phyloP scores from a whole-genome alignment of 2,888 invertebrate species.

The Podabrus alpinus region DNA sequence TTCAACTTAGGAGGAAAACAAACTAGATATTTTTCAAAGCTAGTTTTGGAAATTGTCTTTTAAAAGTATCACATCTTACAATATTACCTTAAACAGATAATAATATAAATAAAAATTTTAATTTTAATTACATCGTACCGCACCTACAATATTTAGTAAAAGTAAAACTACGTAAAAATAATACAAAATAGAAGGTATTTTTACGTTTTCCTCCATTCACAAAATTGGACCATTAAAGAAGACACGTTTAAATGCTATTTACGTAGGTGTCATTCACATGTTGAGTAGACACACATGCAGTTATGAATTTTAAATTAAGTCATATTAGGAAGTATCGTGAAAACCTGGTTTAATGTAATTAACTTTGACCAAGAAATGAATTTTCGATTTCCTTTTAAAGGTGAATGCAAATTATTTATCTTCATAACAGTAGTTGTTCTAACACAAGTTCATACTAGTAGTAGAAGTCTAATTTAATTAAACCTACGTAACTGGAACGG shows the following conservation, averaged over 20 bases:
- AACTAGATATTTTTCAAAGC: too few relatives aligned
- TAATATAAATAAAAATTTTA: background rate
- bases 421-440: background rate
- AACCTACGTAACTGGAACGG: slow-evolving; percentile 7
- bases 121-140: background rate
- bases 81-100: too few relatives aligned
- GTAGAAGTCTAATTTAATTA: background rate
- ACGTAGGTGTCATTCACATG: background rate
- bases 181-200: background rate
- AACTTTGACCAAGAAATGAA: background rate
- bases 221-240: background rate
- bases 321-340: background rate
- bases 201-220: background rate
- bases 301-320: background rate
- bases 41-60: too few relatives aligned
- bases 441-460: background rate
- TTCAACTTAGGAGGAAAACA: too few relatives aligned
- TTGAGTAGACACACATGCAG: background rate
- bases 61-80: too few relatives aligned
- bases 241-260: background rate
- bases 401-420: background rate
- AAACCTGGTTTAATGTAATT: background rate
- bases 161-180: background rate
- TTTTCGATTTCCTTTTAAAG: background rate
- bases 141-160: background rate